Base-by-base conservation (phyloP, 2,797 vertebrate species). In the Schizopygopsis malacanthus region DNA sequence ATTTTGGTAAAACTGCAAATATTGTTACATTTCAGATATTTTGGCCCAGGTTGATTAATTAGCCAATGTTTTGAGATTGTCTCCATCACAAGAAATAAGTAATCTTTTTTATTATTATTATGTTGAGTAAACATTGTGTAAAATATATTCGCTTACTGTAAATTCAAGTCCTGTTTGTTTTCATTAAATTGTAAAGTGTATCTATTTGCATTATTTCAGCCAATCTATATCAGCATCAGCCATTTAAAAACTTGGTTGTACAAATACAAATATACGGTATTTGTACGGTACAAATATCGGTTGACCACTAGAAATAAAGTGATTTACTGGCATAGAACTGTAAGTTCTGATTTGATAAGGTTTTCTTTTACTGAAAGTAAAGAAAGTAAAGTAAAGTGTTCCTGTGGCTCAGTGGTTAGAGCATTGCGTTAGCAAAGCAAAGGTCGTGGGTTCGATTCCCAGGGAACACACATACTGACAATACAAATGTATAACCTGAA, bases 361-460 rank as follows among this genome's bases (percentile, higher is more conserved):
- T 65, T 47, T 79, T 59, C 37, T 79, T 79, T 79, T 61, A 61
- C 37, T 79, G 54, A 61, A 43, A 61, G 28, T 28, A 33, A 33
- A 33, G 28, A 33, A 33, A 33, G 28, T 33, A 33, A 33, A 33
- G 28, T 33, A 33, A 33, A 33, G 28, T 33, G 28, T 33, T 33
- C 28, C 28, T 33, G 28, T 33, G 28, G 28, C 28, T 33, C 28
- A 33, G 28, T 33, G 28, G 28, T 33, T 33, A 33, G 28, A 33
- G 28, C 28, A 33, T 33, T 33, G 28, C 28, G 28, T 33, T 33
- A 33, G 28, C 28, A 33, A 33, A 33, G 28, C 28, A 33, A 33
- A 33, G 28, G 28, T 2, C 2, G 28, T 33, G 28, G 28, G 28
- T 33, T 33, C 28, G 28, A 33, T 33, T 33, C 28, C 28, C 28